A percentile compares a stretch with the other conserved stretches of the same genome.
Evolutionary conservation across 1,140 invertebrate species (phyloP).

Genomic region (Conus betulinus): DNA sequence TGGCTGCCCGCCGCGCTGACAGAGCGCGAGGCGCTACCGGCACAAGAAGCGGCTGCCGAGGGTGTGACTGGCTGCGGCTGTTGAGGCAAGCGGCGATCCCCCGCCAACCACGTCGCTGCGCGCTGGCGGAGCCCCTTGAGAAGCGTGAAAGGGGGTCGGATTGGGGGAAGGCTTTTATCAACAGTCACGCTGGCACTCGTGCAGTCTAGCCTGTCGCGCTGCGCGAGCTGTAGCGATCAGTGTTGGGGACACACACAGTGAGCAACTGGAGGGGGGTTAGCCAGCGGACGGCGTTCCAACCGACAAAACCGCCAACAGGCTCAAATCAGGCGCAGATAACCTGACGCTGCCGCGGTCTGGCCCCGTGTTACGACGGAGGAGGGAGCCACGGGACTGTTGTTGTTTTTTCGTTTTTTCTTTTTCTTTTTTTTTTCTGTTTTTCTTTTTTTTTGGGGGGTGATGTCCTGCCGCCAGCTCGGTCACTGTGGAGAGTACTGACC

Average conservation of each 20-base stretch:
- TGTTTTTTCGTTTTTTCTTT: not conserved
- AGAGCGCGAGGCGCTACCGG: conserved; percentile 2
- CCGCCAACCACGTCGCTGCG: conserved; percentile 31
- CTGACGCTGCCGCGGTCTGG: not conserved
- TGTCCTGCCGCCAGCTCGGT: too few relatives aligned
- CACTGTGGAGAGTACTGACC: too few relatives aligned
- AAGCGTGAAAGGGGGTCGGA: conserved; percentile 35
- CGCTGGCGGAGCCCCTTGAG: conserved; percentile 6
- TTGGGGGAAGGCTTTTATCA: conserved; percentile 29
- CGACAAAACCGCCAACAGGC: not conserved
- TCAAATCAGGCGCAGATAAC: conserved; percentile 10
- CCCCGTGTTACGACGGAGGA: not conserved
- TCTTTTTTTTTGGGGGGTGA: too few relatives aligned
- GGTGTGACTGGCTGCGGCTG: conserved; percentile 28
- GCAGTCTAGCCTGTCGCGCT: conserved; percentile 16
- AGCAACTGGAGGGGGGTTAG: conserved; percentile 15
- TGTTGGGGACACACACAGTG: not conserved
- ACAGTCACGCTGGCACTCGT: conserved; percentile 29
- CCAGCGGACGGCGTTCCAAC: not conserved
- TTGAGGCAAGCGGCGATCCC: conserved; percentile 27
- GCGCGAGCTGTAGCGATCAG: not conserved
- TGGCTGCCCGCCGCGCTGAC: not conserved
- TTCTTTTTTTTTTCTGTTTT: too few relatives aligned
- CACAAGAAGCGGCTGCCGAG: not conserved
- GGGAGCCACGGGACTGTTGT: not conserved